Evolutionary conservation across 2,797 vertebrate species (phyloP).

Genomic region (Pipistrellus pipistrellus): DNA sequence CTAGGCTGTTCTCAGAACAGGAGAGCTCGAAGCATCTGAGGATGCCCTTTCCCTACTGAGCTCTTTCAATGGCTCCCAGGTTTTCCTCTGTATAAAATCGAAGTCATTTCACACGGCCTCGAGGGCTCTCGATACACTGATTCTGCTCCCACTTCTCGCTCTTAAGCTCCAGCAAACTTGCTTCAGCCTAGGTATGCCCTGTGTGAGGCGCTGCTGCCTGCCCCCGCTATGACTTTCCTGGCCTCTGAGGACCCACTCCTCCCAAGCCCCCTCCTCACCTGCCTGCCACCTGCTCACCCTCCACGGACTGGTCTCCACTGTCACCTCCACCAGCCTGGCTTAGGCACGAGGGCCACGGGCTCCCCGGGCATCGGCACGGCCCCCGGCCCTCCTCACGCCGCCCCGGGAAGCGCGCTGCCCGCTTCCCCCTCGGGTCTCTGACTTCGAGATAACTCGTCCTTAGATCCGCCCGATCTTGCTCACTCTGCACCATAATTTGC

Average conservation of each 20-base stretch:
- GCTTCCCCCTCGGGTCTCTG: background rate
- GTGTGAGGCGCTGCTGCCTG: background rate
- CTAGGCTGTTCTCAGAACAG: background rate
- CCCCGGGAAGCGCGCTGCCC: background rate
- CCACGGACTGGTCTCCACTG: background rate
- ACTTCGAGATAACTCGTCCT: background rate
- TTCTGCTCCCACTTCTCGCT: background rate
- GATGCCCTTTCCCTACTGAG: background rate
- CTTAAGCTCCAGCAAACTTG: background rate
- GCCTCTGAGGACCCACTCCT: background rate
- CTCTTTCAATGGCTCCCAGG: background rate
- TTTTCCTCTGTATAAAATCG: background rate
- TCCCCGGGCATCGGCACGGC: fast-evolving
- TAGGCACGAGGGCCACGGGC: background rate
- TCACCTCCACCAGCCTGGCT: background rate
- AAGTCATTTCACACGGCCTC: background rate
- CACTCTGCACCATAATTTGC: background rate
- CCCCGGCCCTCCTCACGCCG: background rate
- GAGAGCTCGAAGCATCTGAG: background rate
- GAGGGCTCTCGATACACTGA: background rate
- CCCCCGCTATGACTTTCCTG: background rate
- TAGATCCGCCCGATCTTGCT: background rate
- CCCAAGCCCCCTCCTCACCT: background rate
- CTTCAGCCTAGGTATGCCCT: background rate
- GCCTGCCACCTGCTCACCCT: background rate